phyloP scores from a whole-genome alignment of 2,113 vertebrate species.

The Spermophilus dauricus region DNA sequence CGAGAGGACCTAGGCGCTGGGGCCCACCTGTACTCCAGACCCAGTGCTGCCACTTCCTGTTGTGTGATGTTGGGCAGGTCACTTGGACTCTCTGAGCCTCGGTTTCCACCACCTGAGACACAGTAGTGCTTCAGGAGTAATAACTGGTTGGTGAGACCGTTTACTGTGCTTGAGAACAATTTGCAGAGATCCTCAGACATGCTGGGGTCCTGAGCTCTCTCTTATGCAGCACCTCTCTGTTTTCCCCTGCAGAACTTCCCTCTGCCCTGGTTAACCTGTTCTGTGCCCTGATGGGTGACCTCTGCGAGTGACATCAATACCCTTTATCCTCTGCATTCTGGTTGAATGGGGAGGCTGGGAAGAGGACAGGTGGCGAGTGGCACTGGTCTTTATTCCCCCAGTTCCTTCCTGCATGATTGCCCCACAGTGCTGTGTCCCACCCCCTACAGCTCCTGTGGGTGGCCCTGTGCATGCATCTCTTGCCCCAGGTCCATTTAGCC shows the following conservation, averaged over 20 bases:
- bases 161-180: not conserved
- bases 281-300: not conserved
- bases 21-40: not conserved
- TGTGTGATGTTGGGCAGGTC: not conserved
- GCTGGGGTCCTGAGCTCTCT: not conserved
- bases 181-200: not conserved
- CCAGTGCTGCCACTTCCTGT: not conserved
- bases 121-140: not conserved
- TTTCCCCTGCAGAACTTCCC: not conserved
- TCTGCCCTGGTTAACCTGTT: not conserved
- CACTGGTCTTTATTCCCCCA: not conserved
- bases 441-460: not conserved
- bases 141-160: not conserved
- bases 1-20: not conserved
- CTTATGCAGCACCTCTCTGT: not conserved
- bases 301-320: not conserved
- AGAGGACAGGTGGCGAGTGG: not conserved
- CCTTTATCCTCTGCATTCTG: not conserved
- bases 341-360: not conserved
- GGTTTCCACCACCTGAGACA: not conserved
- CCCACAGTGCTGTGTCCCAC: not conserved
- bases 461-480: not conserved
- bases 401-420: not conserved
- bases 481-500: not conserved
- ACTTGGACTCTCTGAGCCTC: not conserved